Conservation (phyloP, 2,113 vertebrate genomes). For the Myanophis thanlyinensis region DNA sequence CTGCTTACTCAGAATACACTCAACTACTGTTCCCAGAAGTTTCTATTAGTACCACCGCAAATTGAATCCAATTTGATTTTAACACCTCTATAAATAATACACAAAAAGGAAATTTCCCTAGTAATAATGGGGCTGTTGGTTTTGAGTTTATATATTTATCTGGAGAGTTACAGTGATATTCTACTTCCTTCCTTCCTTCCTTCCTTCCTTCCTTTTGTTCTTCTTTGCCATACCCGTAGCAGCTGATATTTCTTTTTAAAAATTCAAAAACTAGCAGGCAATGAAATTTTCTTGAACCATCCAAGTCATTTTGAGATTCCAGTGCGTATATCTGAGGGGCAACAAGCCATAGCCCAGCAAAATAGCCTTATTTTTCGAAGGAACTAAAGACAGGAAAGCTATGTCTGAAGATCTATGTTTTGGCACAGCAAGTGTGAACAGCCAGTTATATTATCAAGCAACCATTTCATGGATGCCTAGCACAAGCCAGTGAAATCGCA, state of each 20-base stretch:
- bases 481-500: slow-evolving; percentile 13
- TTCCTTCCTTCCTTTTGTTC: no score
- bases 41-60: not conserved
- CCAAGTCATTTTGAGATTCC: slow-evolving; percentile 12
- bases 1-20: not conserved
- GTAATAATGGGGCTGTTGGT: not conserved
- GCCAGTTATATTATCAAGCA: slow-evolving; percentile 21
- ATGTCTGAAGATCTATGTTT: slow-evolving; percentile 3
- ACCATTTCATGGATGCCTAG: slow-evolving; percentile 31
- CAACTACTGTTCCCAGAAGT: not conserved
- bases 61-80: not conserved
- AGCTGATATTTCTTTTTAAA: not conserved
- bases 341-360: slow-evolving; percentile 22
- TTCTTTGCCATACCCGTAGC: not conserved
- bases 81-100: not conserved
- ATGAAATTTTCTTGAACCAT: slow-evolving; percentile 7
- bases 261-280: not conserved
- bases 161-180: not conserved
- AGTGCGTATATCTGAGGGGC: not conserved
- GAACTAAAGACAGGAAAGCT: not conserved
- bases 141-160: not conserved
- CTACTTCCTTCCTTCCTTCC: not conserved
- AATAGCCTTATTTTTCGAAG: rapidly evolving
- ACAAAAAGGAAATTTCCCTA: not conserved
- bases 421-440: not conserved